A percentile compares a stretch with the other conserved stretches of the same genome.
phyloP scores from a whole-genome alignment of 1,140 invertebrate genomes.

The Brachionus angularis region DNA sequence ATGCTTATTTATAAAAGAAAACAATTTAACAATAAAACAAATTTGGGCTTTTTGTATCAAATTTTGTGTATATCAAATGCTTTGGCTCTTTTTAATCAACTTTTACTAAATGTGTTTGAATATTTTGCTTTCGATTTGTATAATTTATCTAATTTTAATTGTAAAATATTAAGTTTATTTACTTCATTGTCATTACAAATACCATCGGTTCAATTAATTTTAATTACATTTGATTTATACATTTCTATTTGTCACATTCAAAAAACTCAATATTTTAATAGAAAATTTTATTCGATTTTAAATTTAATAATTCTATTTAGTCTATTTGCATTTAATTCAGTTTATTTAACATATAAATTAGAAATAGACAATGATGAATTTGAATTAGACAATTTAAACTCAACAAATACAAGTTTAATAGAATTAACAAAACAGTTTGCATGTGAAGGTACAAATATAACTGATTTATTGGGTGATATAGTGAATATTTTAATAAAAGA shows the following conservation, averaged over 20 bases:
- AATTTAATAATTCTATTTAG: not conserved
- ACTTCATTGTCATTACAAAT: not conserved
- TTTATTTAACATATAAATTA: slow-evolving; percentile 9
- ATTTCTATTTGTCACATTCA: not conserved
- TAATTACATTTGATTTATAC: slow-evolving; percentile 4
- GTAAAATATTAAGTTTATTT: not conserved
- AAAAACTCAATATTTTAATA: not conserved
- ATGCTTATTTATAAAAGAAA: not conserved
- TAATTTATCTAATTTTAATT: not conserved
- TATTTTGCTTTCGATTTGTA: not conserved
- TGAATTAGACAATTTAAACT: not conserved
- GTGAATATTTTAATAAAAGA: not conserved
- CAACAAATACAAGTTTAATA: not conserved
- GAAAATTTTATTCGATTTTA: not conserved
- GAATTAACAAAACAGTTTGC: too few relatives aligned
- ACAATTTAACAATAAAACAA: slow-evolving; percentile 13
- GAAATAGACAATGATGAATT: too few relatives aligned
- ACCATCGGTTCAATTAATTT: slow-evolving; percentile 5
- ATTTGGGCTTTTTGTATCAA: slow-evolving; percentile 15
- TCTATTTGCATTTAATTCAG: slow-evolving; percentile 6
- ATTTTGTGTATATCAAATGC: slow-evolving; percentile 8
- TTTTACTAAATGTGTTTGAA: not conserved
- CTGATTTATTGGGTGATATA: slow-evolving; percentile 6
- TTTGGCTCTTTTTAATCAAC: not conserved
- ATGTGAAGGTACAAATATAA: slow-evolving; percentile 1